These are phyloP conservation scores for Corvus moneduloides DNA, from an alignment of 2,113 vertebrate species.

Conservation along the genomic window DNA sequence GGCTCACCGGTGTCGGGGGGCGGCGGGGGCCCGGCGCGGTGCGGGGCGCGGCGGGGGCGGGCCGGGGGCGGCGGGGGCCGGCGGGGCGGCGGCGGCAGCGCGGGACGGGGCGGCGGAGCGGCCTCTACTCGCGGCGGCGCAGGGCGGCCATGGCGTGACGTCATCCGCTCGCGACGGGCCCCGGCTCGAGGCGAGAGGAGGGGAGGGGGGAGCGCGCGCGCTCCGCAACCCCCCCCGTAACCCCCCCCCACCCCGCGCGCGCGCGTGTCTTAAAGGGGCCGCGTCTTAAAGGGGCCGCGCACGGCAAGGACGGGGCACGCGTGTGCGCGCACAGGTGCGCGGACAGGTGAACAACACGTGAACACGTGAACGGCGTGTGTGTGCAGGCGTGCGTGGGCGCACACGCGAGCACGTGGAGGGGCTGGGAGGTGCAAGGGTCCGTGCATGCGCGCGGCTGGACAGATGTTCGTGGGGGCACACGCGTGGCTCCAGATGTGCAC, in stretches of 20 bases:
- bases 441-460: too few relatives aligned
- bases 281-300: neutral
- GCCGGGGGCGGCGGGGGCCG: too few relatives aligned
- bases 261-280: neutral
- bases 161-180: too few relatives aligned
- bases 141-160: too few relatives aligned
- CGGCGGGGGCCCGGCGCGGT: too few relatives aligned
- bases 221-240: neutral
- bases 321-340: neutral
- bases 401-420: neutral
- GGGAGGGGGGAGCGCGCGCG: neutral
- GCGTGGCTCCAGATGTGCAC: neutral
- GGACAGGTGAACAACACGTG: neutral
- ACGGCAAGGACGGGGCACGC: neutral
- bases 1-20: too few relatives aligned
- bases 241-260: too few relatives aligned
- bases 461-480: neutral
- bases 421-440: accelerated
- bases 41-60: too few relatives aligned
- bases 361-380: neutral
- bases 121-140: too few relatives aligned
- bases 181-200: too few relatives aligned
- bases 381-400: neutral
- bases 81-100: too few relatives aligned
- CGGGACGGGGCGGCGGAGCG: too few relatives aligned